phyloP scores from a whole-genome alignment of 2,113 vertebrate species.

The Oryzias celebensis region DNA sequence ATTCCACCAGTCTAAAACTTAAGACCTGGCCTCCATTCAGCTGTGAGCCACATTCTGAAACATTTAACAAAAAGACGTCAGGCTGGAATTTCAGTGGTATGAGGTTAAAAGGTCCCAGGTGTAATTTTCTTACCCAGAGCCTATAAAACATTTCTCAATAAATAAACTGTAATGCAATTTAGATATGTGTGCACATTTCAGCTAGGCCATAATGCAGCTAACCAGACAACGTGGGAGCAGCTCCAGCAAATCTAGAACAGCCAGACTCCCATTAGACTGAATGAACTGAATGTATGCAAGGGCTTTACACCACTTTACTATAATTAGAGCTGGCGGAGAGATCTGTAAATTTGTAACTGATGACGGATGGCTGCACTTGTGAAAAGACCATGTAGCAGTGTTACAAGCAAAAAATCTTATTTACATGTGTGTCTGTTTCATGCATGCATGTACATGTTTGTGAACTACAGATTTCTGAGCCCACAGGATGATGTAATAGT shows the following conservation, averaged over 20 bases:
- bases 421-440: too few relatives aligned
- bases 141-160: conserved; percentile 47
- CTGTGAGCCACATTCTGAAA: conserved; percentile 11
- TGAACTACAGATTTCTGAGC: too few relatives aligned
- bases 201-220: conserved; percentile 30
- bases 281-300: conserved; percentile 45
- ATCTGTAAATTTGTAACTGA: conserved; percentile 31
- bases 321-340: conserved; percentile 53
- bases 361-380: conserved; percentile 35
- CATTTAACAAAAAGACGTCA: conserved; percentile 11
- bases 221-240: conserved; percentile 47
- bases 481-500: too few relatives aligned
- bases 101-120: conserved; percentile 44
- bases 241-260: conserved; percentile 48
- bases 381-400: conserved; percentile 18
- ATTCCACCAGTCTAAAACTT: conserved; percentile 24
- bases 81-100: conserved; percentile 21
- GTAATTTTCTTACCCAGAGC: conserved; percentile 31
- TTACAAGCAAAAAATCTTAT: background rate
- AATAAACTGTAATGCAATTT: conserved; percentile 25
- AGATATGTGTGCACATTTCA: conserved; percentile 41
- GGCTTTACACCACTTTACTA: conserved; percentile 51
- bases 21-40: conserved; percentile 14
- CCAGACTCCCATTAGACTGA: conserved; percentile 55
- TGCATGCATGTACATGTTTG: too few relatives aligned